phyloP scores from a whole-genome alignment of 2,888 invertebrate genomes.

The Syrphus vitripennis region DNA sequence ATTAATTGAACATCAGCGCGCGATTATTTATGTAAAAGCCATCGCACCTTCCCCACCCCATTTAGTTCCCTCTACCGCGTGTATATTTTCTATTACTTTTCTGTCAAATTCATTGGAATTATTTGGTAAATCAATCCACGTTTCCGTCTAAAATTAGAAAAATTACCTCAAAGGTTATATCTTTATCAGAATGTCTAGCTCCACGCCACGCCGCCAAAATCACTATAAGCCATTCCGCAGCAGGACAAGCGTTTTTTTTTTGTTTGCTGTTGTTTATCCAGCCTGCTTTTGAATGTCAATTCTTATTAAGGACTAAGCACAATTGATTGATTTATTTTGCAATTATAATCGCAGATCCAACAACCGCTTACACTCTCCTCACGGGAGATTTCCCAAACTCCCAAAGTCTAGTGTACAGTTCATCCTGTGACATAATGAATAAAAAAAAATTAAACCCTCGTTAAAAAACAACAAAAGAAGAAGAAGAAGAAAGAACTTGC shows the following conservation, averaged over 20 bases:
- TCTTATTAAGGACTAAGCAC: constrained; percentile 74
- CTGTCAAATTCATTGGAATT: neutral
- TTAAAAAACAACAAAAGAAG: constrained; percentile 26
- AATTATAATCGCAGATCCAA: constrained; percentile 73
- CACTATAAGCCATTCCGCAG: constrained; percentile 55
- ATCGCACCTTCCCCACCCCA: neutral
- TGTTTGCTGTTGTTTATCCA: constrained; percentile 38
- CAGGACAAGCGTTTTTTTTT: constrained; percentile 52
- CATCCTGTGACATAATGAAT: neutral
- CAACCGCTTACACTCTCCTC: constrained; percentile 7
- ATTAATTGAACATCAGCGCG: constrained; percentile 4
- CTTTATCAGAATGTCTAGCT: constrained; percentile 11
- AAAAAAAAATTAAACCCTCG: constrained; percentile 11
- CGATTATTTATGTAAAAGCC: constrained; percentile 14
- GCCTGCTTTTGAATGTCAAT: constrained; percentile 72
- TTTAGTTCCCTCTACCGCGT: neutral
- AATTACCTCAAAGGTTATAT: constrained; percentile 25
- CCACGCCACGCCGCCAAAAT: constrained; percentile 10
- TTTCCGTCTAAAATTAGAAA: constrained; percentile 33
- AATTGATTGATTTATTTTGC: constrained; percentile 75
- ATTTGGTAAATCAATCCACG: constrained; percentile 13
- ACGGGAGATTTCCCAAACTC: neutral
- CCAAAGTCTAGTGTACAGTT: neutral
- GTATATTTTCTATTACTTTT: neutral
- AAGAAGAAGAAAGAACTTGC: constrained; percentile 35